Evolutionary conservation across 2,888 invertebrate genomes (phyloP), one percentile per base, ranked within the genome.

Genomic region (Orthonevra nobilis): DNA sequence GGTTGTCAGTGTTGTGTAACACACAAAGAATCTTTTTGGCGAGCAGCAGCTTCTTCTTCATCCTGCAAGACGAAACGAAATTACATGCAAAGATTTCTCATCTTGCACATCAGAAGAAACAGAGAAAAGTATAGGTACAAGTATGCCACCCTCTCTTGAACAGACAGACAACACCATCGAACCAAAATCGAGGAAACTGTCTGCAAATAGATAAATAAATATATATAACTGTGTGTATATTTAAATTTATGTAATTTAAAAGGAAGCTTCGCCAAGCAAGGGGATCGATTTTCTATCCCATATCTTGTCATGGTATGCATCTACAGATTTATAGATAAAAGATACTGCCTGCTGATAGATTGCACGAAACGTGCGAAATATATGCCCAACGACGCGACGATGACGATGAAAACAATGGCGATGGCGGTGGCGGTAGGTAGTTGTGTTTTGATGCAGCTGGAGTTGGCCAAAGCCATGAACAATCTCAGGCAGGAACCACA

Each of bases 331-430:
- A 10, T 15, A 12, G 5, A 7, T 7, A 9, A 40, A 17, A 12
- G 9, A 30, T 52, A 20, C 40, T 52, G 17, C 42, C n/a, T 26
- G 40, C 38, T 10, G 7, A 63, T 36, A 38, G 30, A 38, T 36
- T 46, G 58, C 4, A 48, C 14, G 38, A 66, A 10, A 58, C 38
- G 68, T 68, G 68, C 58, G 40, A 68, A 66, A 54, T 56, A 56
- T 66, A 56, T 46, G 50, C 19, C 36, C 20, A 54, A 15, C 44
- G 28, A 28, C 54, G 36, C 23, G 23, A 20, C 12, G 17, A 52
- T 28, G 15, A 14, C 17, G 36, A 30, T n/a, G n/a, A n/a, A n/a
- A n/a, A n/a, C n/a, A n/a, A n/a, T n/a, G n/a, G n/a, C n/a, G n/a
- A n/a, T n/a, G n/a, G n/a, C 38, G 30, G 10, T 36, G 20, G 23